phyloP scores from a whole-genome alignment of 2,797 vertebrate genomes.

The Apogon hyalosoma region DNA sequence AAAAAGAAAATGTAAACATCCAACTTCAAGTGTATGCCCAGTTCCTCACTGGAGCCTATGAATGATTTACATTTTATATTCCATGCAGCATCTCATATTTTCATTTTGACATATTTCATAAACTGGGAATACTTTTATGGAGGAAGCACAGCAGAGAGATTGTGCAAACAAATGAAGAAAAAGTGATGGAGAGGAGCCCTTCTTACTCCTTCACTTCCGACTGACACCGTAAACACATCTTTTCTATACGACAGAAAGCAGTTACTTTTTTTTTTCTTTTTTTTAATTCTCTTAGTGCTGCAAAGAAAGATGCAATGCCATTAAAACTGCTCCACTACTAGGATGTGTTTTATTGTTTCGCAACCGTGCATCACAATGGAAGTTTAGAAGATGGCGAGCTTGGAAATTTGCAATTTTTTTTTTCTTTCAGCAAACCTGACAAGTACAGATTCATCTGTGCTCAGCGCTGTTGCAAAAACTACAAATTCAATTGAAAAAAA shows the following conservation, averaged over 20 bases:
- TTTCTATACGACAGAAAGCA: slow-evolving; percentile 54
- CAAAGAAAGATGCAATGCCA: background rate
- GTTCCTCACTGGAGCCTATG: slow-evolving; percentile 17
- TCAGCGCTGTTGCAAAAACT: background rate
- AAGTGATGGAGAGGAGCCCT: slow-evolving; percentile 13
- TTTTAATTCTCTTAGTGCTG: slow-evolving; percentile 52
- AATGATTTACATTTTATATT: slow-evolving; percentile 39
- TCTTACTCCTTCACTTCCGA: background rate
- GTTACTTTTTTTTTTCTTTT: slow-evolving; percentile 64
- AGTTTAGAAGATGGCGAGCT: too few relatives aligned
- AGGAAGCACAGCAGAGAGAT: slow-evolving; percentile 29
- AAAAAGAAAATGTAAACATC: too few relatives aligned
- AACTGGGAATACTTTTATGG: slow-evolving; percentile 23
- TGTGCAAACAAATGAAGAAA: slow-evolving; percentile 34
- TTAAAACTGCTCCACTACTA: too few relatives aligned
- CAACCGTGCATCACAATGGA: background rate
- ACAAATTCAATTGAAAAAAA: too few relatives aligned
- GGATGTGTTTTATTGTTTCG: slow-evolving; percentile 5
- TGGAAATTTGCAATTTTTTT: too few relatives aligned
- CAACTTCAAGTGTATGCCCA: too few relatives aligned
- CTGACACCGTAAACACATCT: slow-evolving; percentile 23
- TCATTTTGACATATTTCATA: slow-evolving; percentile 23
- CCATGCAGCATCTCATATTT: slow-evolving; percentile 28
- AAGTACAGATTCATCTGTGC: too few relatives aligned
- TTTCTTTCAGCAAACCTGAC: too few relatives aligned